Evolutionary conservation across 2,888 invertebrate genomes (phyloP).

Genomic region (Theretra japonica): DNA sequence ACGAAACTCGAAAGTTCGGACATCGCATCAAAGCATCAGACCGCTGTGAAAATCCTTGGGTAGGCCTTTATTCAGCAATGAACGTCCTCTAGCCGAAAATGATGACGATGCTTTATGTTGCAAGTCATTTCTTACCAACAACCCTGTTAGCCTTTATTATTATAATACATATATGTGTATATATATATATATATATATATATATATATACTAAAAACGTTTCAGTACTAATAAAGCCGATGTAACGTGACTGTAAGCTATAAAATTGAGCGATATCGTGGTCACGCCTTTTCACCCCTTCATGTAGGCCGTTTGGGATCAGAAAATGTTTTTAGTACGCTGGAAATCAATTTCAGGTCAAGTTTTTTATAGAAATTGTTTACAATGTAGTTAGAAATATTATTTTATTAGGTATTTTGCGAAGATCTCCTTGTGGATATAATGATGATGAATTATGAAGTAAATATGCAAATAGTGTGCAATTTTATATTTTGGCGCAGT

Average conservation of each 20-base stretch:
- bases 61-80: no score
- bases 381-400: not conserved
- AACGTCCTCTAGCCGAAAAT: no score
- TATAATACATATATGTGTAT: conserved; percentile 35
- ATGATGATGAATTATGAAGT: no score
- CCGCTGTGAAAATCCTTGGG: no score
- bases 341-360: conserved; percentile 1
- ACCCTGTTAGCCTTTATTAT: not conserved
- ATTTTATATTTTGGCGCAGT: no score
- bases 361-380: not conserved
- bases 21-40: no score
- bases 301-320: conserved; percentile 25
- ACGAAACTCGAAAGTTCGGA: no score
- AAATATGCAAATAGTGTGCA: no score
- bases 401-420: not conserved
- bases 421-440: no score
- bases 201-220: conserved; percentile 33
- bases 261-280: conserved; percentile 55
- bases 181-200: conserved; percentile 39
- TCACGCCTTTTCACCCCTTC: conserved; percentile 50
- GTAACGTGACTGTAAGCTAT: conserved; percentile 54
- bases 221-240: conserved; percentile 38
- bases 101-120: no score
- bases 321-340: not conserved
- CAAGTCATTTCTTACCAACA: not conserved